Evolutionary conservation across 2,113 vertebrate genomes (phyloP).

Genomic region (Sigmodon hispidus): DNA sequence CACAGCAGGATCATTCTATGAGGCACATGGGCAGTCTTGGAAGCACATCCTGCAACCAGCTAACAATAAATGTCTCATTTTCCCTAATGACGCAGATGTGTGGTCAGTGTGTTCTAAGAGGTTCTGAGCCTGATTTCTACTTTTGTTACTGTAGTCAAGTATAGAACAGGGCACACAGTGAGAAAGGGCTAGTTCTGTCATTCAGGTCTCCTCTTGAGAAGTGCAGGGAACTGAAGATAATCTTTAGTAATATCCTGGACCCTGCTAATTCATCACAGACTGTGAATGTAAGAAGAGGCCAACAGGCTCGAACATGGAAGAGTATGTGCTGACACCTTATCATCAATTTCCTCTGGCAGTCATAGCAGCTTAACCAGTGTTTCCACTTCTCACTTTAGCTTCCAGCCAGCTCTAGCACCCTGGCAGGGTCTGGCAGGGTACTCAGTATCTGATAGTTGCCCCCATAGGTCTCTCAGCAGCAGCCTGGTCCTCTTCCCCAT

Average conservation of each 20-base stretch:
- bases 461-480: neutral
- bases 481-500: neutral
- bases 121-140: neutral
- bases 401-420: neutral
- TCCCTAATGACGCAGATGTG: neutral
- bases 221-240: neutral
- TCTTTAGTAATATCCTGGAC: neutral
- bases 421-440: too few species aligned
- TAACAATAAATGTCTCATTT: neutral
- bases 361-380: constrained; percentile 18
- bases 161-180: neutral
- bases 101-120: neutral
- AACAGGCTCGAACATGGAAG: neutral
- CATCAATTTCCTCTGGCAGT: constrained; percentile 38
- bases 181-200: neutral
- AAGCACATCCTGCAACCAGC: neutral
- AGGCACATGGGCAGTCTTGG: neutral
- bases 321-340: neutral
- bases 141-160: neutral
- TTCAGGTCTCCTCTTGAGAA: constrained; percentile 19
- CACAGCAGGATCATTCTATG: accelerated
- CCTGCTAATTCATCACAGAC: neutral
- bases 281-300: neutral
- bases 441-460: neutral
- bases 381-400: constrained; percentile 27